Evolutionary conservation across 1,140 invertebrate genomes (phyloP).

Genomic region (Thaumatotibia leucotreta): DNA sequence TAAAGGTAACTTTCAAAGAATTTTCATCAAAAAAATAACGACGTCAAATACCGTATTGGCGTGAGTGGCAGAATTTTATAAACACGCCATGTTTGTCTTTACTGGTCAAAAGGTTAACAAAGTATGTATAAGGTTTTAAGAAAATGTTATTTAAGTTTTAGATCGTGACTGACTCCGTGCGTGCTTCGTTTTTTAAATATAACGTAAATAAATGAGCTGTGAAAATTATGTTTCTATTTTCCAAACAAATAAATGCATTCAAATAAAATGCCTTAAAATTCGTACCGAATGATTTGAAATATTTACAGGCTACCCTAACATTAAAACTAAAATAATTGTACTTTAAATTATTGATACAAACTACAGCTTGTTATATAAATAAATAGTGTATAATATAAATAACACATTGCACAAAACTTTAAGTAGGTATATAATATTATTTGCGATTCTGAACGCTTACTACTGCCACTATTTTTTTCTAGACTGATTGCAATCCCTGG

Average conservation of each 20-base stretch:
- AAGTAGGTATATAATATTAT: not conserved
- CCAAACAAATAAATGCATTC: conserved; percentile 5
- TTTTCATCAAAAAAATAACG: too few species aligned
- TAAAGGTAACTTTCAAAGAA: too few species aligned
- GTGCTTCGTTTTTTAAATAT: not conserved
- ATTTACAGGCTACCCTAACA: not conserved
- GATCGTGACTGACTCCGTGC: not conserved
- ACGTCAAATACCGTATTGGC: too few species aligned
- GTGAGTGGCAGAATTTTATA: too few species aligned
- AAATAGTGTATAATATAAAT: conserved; percentile 12
- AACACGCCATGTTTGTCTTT: too few species aligned
- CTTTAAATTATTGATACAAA: conserved; percentile 6
- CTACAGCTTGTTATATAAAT: not conserved
- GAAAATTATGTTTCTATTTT: not conserved
- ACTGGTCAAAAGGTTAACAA: too few species aligned
- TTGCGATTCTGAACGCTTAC: not conserved
- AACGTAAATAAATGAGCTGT: conserved; percentile 6
- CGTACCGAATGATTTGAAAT: not conserved
- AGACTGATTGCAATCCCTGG: too few species aligned
- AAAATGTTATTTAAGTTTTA: too few species aligned
- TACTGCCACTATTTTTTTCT: too few species aligned
- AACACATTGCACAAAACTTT: conserved; percentile 8
- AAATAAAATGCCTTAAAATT: not conserved
- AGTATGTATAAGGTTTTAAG: too few species aligned
- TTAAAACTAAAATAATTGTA: conserved; percentile 1